These are phyloP conservation scores for Ctenopoma multispine DNA, from an alignment of 2,797 vertebrate species.

Conservation along the genomic window DNA sequence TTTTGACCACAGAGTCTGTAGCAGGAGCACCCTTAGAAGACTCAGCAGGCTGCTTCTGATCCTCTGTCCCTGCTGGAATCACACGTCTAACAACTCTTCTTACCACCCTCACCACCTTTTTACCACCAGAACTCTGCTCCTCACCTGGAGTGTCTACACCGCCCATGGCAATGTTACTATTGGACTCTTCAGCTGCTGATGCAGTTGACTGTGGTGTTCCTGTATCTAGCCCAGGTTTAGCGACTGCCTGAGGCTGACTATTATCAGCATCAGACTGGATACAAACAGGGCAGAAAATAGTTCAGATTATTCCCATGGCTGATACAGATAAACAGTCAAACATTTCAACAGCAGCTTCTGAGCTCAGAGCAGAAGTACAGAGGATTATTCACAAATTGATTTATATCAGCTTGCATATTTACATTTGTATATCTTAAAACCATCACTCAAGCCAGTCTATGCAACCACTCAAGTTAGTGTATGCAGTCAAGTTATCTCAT, in stretches of 20 bases:
- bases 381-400: slow-evolving; percentile 15
- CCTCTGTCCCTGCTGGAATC: slow-evolving; percentile 79
- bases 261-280: slow-evolving; percentile 86
- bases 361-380: slow-evolving; percentile 3
- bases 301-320: slow-evolving; percentile 38
- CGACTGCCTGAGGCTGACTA: slow-evolving; percentile 64
- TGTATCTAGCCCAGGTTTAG: slow-evolving; percentile 58
- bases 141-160: slow-evolving; percentile 64
- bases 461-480: neutral
- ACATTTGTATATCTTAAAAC: slow-evolving; percentile 10
- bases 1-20: slow-evolving; percentile 63
- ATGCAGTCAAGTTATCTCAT: slow-evolving; percentile 8
- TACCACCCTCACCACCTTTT: slow-evolving; percentile 85
- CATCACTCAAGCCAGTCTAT: neutral
- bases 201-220: slow-evolving; percentile 54
- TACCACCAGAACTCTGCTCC: slow-evolving; percentile 61
- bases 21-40: slow-evolving; percentile 43
- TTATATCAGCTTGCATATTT: slow-evolving; percentile 9
- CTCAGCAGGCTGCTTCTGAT: slow-evolving; percentile 56
- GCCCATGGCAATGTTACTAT: slow-evolving; percentile 54
- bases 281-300: slow-evolving; percentile 49
- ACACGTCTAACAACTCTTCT: slow-evolving; percentile 89
- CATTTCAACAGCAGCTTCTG: slow-evolving; percentile 12
- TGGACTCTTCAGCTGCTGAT: slow-evolving; percentile 59
- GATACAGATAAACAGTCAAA: slow-evolving; percentile 11